phyloP scores from a whole-genome alignment of 2,888 invertebrate species.

The Prosapia bicincta region DNA sequence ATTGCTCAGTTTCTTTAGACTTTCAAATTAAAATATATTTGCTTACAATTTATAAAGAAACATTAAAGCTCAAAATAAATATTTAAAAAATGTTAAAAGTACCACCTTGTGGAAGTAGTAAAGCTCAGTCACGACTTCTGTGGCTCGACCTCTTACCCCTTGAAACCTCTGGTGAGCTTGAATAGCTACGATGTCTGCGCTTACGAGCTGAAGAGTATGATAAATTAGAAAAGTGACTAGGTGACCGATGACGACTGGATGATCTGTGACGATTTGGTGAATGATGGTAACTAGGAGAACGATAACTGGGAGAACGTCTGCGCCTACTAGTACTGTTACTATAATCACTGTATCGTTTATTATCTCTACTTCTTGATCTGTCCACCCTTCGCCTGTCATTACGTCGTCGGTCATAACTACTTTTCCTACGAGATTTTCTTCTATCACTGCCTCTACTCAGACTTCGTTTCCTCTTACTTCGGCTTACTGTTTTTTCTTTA shows the following conservation, averaged over 20 bases:
- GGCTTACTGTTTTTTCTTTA: constrained; percentile 17
- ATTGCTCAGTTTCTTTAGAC: no score
- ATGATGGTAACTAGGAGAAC: neutral
- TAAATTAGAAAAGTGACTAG: neutral
- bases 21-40: no score
- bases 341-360: neutral
- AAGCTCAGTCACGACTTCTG: constrained; percentile 25
- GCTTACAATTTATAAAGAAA: neutral
- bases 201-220: constrained; percentile 13
- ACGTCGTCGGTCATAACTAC: neutral
- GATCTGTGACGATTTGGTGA: neutral
- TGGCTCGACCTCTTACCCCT: constrained; percentile 28
- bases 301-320: constrained; percentile 8
- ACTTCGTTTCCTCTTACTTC: constrained; percentile 22
- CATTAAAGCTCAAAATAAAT: neutral
- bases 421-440: constrained; percentile 13
- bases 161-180: constrained; percentile 16
- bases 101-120: constrained; percentile 14
- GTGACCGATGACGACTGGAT: neutral
- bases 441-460: constrained; percentile 18
- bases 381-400: neutral
- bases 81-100: constrained; percentile 4
- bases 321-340: neutral
- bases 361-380: constrained; percentile 9
- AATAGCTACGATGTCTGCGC: constrained; percentile 17